These are phyloP conservation scores for Heliconius sara DNA, from an alignment of 2,888 invertebrate species.

Conservation along the genomic window DNA sequence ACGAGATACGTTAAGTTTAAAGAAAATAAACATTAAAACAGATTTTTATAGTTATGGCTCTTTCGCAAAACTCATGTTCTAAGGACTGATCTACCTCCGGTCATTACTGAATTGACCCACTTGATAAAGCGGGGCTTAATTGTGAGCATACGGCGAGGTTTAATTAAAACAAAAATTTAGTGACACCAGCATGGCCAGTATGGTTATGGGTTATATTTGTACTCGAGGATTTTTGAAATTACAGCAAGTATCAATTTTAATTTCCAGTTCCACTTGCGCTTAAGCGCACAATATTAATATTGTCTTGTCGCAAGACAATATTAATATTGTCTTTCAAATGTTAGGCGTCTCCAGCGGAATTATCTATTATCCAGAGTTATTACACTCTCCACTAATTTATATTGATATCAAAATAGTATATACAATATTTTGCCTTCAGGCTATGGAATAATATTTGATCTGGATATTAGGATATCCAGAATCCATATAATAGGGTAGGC, in stretches of 20 bases:
- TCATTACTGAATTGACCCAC: slow-evolving; percentile 45
- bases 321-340: too few relatives aligned
- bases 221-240: too few relatives aligned
- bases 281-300: too few relatives aligned
- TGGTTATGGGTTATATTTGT: neutral
- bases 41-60: neutral
- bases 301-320: too few relatives aligned
- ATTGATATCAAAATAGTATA: too few relatives aligned
- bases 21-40: too few relatives aligned
- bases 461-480: too few relatives aligned
- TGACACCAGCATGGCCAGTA: neutral
- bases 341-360: neutral
- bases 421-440: neutral
- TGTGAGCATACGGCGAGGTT: slow-evolving; percentile 27
- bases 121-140: slow-evolving; percentile 36
- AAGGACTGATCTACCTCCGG: slow-evolving; percentile 18
- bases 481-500: neutral
- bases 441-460: too few relatives aligned
- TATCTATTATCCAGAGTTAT: too few relatives aligned
- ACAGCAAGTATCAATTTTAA: too few relatives aligned
- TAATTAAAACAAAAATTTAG: neutral
- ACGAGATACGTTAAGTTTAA: too few relatives aligned
- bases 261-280: too few relatives aligned
- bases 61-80: neutral
- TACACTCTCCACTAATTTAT: neutral